These are phyloP conservation scores for Cosmorhoe ocellata DNA, from an alignment of 2,888 invertebrate species.

Conservation along the genomic window DNA sequence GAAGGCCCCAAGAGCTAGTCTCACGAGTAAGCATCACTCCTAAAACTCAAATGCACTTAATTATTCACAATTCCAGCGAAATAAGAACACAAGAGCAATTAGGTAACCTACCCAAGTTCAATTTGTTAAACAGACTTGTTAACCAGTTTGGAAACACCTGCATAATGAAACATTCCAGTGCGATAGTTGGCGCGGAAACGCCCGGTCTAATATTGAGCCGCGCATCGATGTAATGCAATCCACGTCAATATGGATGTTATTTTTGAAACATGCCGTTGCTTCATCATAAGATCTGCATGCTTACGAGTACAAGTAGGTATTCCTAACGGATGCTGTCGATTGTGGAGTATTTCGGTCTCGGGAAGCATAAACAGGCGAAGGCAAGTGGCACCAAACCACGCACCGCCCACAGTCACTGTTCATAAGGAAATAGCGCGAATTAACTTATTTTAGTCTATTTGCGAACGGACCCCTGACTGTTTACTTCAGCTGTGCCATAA, in stretches of 20 bases:
- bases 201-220: conserved; percentile 8
- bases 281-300: conserved; percentile 41
- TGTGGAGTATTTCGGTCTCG: conserved; percentile 77
- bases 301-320: conserved; percentile 44
- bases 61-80: not conserved
- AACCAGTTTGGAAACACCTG: conserved; percentile 23
- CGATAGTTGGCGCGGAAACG: conserved; percentile 15
- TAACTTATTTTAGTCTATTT: conserved; percentile 33
- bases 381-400: conserved; percentile 36
- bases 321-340: conserved; percentile 72
- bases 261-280: conserved; percentile 27
- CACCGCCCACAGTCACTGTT: conserved; percentile 50
- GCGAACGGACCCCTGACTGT: conserved; percentile 3
- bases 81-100: conserved; percentile 15
- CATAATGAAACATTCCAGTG: conserved; percentile 13
- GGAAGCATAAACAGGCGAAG: conserved; percentile 67
- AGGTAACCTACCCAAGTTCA: conserved; percentile 1
- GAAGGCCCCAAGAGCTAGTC: no score
- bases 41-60: no score
- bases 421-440: conserved; percentile 59
- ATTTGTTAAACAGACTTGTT: conserved; percentile 21
- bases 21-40: not conserved
- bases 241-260: conserved; percentile 22
- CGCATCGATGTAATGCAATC: conserved; percentile 13
- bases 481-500: not conserved